Evolutionary conservation across 1,140 invertebrate species (phyloP).

Genomic region (Lutraria rhynchaena): DNA sequence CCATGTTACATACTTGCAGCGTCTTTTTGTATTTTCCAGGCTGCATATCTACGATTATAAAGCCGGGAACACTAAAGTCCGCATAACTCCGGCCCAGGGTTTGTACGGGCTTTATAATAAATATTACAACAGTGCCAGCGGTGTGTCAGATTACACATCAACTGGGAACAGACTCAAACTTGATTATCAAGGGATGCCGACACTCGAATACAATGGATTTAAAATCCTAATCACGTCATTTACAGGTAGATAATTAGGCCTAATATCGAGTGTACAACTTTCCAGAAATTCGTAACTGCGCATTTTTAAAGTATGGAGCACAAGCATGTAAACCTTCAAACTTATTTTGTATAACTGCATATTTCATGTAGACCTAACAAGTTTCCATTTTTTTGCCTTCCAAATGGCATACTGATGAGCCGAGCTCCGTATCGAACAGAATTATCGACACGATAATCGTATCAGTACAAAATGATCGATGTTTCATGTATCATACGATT

Average conservation of each 20-base stretch:
- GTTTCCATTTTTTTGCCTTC: too few species aligned
- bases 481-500: too few species aligned
- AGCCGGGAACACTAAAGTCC: neutral
- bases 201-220: constrained; percentile 48
- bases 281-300: neutral
- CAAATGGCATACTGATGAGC: too few species aligned
- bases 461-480: too few species aligned
- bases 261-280: neutral
- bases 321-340: too few species aligned
- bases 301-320: neutral
- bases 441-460: too few species aligned
- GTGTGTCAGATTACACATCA: constrained; percentile 32
- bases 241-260: constrained; percentile 29
- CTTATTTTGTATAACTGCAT: too few species aligned
- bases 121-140: constrained; percentile 15
- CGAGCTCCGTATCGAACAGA: too few species aligned
- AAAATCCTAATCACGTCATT: constrained; percentile 53
- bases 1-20: too few species aligned
- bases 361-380: too few species aligned
- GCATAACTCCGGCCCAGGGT: constrained; percentile 42
- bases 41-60: constrained; percentile 55
- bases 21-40: too few species aligned
- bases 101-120: constrained; percentile 47
- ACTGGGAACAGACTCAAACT: constrained; percentile 43
- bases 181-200: constrained; percentile 54